Evolutionary conservation across 2,888 invertebrate species (phyloP).

Genomic region (Rhagonycha lutea): DNA sequence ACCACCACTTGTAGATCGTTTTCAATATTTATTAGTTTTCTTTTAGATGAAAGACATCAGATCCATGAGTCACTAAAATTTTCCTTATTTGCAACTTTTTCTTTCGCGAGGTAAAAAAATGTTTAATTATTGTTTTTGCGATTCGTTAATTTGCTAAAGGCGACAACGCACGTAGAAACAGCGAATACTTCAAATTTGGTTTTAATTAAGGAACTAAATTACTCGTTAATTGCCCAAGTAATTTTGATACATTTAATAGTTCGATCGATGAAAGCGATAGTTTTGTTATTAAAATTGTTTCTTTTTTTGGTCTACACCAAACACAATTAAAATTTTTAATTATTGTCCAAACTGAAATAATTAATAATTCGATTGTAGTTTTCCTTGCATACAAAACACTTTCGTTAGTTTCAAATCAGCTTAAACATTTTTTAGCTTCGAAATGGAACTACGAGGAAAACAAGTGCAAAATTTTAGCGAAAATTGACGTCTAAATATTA

Average conservation of each 20-base stretch:
- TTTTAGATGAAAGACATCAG: neutral
- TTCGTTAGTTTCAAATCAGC: neutral
- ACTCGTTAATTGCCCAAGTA: neutral
- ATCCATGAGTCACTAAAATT: neutral
- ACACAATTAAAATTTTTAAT: neutral
- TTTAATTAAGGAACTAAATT: neutral
- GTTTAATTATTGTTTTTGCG: neutral
- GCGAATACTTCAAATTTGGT: neutral
- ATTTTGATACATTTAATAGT: neutral
- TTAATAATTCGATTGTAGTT: neutral
- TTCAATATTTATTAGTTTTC: constrained; percentile 6
- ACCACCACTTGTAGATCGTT: neutral
- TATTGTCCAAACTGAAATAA: neutral
- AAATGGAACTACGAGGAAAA: too few relatives aligned
- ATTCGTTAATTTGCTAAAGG: neutral
- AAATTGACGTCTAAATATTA: too few relatives aligned
- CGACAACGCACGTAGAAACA: neutral
- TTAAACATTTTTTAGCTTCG: too few relatives aligned
- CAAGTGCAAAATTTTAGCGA: too few relatives aligned
- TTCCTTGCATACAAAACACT: neutral
- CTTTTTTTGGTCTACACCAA: neutral
- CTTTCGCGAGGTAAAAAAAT: neutral
- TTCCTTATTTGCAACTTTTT: neutral
- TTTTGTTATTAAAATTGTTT: neutral
- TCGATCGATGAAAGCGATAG: neutral